Conservation (phyloP, 2,888 invertebrate species). For the Drosophila percnosoma region DNA sequence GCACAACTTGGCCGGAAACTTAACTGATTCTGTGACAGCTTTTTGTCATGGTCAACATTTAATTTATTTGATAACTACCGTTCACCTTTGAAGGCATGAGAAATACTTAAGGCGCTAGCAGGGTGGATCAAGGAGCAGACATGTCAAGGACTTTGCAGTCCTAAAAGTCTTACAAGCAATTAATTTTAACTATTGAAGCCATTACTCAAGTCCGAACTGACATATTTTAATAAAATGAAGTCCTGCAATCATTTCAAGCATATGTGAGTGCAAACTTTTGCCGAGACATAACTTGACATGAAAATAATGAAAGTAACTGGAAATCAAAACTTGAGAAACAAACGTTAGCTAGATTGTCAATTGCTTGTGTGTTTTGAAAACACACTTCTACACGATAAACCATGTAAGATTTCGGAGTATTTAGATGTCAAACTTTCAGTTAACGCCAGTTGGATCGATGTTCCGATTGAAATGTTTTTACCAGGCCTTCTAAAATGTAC, state of each 20-base stretch:
- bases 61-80: constrained; percentile 66
- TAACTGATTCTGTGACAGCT: constrained; percentile 48
- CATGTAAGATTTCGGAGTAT: not conserved
- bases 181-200: constrained; percentile 62
- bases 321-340: constrained; percentile 25
- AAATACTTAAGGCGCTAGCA: not conserved
- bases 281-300: constrained; percentile 45
- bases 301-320: constrained; percentile 48
- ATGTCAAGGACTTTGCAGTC: constrained; percentile 26
- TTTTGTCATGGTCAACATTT: constrained; percentile 62
- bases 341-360: constrained; percentile 11
- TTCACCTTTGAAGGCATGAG: constrained; percentile 48
- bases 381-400: constrained; percentile 21
- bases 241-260: constrained; percentile 61
- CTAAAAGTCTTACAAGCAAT: constrained; percentile 66
- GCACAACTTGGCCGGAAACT: constrained; percentile 47
- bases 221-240: constrained; percentile 77
- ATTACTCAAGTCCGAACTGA: constrained; percentile 64
- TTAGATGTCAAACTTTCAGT: not conserved
- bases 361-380: constrained; percentile 9
- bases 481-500: not conserved
- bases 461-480: not conserved
- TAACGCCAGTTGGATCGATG: not conserved
- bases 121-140: constrained; percentile 12
- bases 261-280: constrained; percentile 56